Percentiles rank a stretch among this genome's conserved stretches.
These are phyloP conservation scores for Deroptyus accipitrinus DNA, from an alignment of 2,113 vertebrate genomes.

Conservation along the genomic window DNA sequence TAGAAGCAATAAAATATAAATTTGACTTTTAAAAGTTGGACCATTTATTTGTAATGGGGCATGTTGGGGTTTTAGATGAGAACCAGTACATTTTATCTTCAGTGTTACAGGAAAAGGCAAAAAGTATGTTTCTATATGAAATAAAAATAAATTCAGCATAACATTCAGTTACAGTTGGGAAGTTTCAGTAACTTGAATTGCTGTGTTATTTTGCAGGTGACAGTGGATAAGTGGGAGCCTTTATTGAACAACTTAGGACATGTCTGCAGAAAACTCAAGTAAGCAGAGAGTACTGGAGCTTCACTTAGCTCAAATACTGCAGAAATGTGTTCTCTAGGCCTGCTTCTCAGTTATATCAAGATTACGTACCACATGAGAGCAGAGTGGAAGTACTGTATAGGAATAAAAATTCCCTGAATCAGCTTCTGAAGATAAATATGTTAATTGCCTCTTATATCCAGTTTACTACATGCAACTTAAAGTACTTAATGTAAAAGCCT, in stretches of 20 bases:
- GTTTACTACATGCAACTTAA: not conserved
- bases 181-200: not conserved
- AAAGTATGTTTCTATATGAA: not conserved
- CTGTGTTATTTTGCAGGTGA: slow-evolving; percentile 83
- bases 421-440: not conserved
- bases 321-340: not conserved
- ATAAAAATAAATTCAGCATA: not conserved
- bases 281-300: slow-evolving; percentile 65
- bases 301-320: not conserved
- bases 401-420: not conserved
- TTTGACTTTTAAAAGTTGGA: not conserved
- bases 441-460: not conserved
- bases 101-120: not conserved
- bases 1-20: not conserved
- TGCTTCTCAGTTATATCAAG: not conserved
- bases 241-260: slow-evolving; percentile 96
- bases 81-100: not conserved
- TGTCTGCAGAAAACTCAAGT: slow-evolving; percentile 98
- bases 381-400: not conserved
- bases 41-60: not conserved
- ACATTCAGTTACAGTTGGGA: not conserved
- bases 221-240: slow-evolving; percentile 99
- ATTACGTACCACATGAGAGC: not conserved
- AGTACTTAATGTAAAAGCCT: not conserved
- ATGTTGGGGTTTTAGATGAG: not conserved